These are phyloP conservation scores for Astyanax mexicanus DNA, from an alignment of 2,797 vertebrate species.

Conservation along the genomic window DNA sequence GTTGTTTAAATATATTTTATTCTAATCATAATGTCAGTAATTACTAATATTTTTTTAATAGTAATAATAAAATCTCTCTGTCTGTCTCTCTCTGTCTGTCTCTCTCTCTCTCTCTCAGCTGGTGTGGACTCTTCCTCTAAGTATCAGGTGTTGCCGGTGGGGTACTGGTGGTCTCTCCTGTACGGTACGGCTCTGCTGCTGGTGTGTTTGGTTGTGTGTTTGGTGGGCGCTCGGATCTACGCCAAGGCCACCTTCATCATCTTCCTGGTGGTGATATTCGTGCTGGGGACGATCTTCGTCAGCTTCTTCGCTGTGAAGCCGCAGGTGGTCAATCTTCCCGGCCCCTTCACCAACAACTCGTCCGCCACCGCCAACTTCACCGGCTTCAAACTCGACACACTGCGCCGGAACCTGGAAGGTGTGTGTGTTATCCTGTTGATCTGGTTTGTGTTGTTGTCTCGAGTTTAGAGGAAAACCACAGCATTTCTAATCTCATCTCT, in stretches of 20 bases:
- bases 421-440: not conserved
- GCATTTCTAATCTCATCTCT: no score
- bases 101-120: conserved; percentile 49
- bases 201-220: conserved; percentile 87
- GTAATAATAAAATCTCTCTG: no score
- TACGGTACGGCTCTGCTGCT: conserved; percentile 82
- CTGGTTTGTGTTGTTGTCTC: not conserved
- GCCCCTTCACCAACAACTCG: conserved; percentile 55
- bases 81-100: not conserved
- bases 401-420: conserved; percentile 83
- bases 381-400: conserved; percentile 85
- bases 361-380: conserved; percentile 79
- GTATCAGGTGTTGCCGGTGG: conserved; percentile 78
- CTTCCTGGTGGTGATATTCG: conserved; percentile 86
- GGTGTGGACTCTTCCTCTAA: conserved; percentile 7
- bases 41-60: no score
- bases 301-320: conserved; percentile 85
- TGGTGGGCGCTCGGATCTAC: conserved; percentile 89
- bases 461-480: no score
- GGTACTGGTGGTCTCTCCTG: conserved; percentile 90
- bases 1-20: not conserved
- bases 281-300: conserved; percentile 84
- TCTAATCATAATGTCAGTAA: no score
- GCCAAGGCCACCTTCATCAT: conserved; percentile 92
- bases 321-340: conserved; percentile 65